A percentile compares a stretch with the other conserved stretches of the same genome.
Conservation (phyloP, 1,140 invertebrate species). For the Gonioctena quinquepunctata region DNA sequence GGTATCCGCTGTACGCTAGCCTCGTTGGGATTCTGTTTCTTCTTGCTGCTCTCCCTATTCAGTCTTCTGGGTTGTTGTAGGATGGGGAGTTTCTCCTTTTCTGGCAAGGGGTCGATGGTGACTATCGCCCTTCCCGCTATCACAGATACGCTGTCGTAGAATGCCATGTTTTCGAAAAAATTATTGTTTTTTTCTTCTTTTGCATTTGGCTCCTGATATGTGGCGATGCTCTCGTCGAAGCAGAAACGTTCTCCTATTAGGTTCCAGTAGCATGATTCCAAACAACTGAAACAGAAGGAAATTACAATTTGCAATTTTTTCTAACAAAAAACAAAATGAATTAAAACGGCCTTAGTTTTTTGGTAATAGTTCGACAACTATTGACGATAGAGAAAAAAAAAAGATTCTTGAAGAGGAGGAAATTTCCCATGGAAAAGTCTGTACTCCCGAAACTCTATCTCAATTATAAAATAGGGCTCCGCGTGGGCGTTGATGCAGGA, state of each 20-base stretch:
- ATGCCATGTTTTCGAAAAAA: conserved; percentile 50
- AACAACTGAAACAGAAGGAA: conserved; percentile 44
- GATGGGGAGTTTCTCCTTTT: conserved; percentile 25
- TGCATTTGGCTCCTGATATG: conserved; percentile 45
- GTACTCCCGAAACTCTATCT: no score
- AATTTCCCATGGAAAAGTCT: no score
- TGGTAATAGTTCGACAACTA: no score
- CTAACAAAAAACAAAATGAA: no score
- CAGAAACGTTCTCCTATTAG: conserved; percentile 51
- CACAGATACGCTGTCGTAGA: conserved; percentile 51
- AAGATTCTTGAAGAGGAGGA: no score
- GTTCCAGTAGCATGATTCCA: conserved; percentile 52
- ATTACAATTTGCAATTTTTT: no score
- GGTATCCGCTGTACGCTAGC: conserved; percentile 13
- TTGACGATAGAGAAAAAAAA: no score
- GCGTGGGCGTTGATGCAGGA: no score
- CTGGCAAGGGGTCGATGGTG: conserved; percentile 46
- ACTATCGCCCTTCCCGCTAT: conserved; percentile 48
- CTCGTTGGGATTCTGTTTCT: conserved; percentile 16
- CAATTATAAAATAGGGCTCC: no score
- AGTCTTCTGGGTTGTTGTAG: conserved; percentile 38
- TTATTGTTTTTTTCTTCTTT: conserved; percentile 48
- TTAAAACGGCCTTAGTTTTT: no score
- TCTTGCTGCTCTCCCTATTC: conserved; percentile 29
- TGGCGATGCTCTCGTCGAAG: conserved; percentile 50